phyloP scores from a whole-genome alignment of 2,888 invertebrate genomes.

The Agrenia bidenticulata region DNA sequence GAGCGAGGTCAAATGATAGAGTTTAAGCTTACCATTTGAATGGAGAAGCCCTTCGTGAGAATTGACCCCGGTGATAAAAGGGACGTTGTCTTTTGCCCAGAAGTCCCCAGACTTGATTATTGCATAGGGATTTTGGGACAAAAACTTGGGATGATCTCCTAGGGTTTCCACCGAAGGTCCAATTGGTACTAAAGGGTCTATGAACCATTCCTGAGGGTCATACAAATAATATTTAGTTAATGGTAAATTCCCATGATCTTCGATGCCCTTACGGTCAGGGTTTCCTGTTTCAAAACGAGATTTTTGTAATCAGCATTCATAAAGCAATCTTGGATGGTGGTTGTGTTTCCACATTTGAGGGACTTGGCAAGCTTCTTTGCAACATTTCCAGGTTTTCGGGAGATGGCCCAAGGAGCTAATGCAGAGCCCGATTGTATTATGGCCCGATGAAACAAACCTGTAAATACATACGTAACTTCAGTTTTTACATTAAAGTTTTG shows the following conservation, averaged over 20 bases:
- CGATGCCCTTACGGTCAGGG: slow-evolving; percentile 35
- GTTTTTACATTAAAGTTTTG: neutral
- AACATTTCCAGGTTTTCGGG: slow-evolving; percentile 21
- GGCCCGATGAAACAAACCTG: slow-evolving; percentile 42
- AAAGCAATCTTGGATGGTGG: slow-evolving; percentile 28
- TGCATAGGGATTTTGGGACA: slow-evolving; percentile 33
- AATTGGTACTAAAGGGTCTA: slow-evolving; percentile 45
- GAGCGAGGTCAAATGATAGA: neutral
- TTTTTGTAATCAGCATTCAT: slow-evolving; percentile 15
- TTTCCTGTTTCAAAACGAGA: slow-evolving; percentile 25
- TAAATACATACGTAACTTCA: no score
- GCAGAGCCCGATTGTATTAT: slow-evolving; percentile 40
- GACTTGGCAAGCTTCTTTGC: slow-evolving; percentile 31
- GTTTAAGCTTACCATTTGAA: slow-evolving; percentile 33
- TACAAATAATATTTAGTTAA: neutral
- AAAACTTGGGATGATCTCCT: slow-evolving; percentile 38
- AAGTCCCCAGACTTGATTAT: slow-evolving; percentile 40
- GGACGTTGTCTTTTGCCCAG: slow-evolving; percentile 35
- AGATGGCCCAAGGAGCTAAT: slow-evolving; percentile 32
- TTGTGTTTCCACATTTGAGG: slow-evolving; percentile 33
- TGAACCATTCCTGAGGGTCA: slow-evolving; percentile 40
- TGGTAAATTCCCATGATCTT: no score
- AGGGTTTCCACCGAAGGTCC: slow-evolving; percentile 40
- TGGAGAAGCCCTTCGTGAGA: slow-evolving; percentile 47
- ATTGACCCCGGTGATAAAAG: slow-evolving; percentile 45